phyloP scores from a whole-genome alignment of 2,797 vertebrate species.

The Hypotaenidia philippensis region DNA sequence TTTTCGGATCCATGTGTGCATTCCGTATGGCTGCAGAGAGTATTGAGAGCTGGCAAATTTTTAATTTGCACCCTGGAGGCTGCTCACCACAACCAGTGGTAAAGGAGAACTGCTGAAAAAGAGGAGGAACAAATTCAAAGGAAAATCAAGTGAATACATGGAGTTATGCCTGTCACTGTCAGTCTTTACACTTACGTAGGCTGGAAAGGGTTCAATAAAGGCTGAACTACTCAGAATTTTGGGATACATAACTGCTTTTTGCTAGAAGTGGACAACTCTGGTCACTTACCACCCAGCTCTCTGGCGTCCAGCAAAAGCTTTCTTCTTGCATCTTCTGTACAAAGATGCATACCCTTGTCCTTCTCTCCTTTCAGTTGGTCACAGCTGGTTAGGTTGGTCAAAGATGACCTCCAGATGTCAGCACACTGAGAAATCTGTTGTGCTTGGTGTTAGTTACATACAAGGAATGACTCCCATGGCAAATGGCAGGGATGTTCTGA shows the following conservation, averaged over 20 bases:
- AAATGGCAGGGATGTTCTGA: neutral
- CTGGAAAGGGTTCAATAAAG: neutral
- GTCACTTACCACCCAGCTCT: neutral
- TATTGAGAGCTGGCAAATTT: neutral
- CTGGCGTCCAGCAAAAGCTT: neutral
- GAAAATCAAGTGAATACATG: neutral
- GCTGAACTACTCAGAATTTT: neutral
- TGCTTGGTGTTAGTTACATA: neutral
- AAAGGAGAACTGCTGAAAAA: constrained; percentile 4
- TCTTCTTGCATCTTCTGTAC: neutral
- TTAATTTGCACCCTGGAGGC: neutral
- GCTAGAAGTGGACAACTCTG: neutral
- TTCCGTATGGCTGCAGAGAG: neutral
- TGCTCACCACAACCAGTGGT: neutral
- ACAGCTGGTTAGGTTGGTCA: neutral
- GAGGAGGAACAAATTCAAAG: constrained; percentile 15
- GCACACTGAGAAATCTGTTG: neutral
- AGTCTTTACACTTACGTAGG: neutral
- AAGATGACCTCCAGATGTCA: neutral
- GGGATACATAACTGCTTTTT: neutral
- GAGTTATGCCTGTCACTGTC: neutral
- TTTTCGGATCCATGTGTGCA: neutral
- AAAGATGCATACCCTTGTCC: neutral
- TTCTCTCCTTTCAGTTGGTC: neutral
- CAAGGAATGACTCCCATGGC: neutral